These are phyloP conservation scores for Cranoglanis bouderius DNA, from an alignment of 2,113 vertebrate species.

Conservation along the genomic window DNA sequence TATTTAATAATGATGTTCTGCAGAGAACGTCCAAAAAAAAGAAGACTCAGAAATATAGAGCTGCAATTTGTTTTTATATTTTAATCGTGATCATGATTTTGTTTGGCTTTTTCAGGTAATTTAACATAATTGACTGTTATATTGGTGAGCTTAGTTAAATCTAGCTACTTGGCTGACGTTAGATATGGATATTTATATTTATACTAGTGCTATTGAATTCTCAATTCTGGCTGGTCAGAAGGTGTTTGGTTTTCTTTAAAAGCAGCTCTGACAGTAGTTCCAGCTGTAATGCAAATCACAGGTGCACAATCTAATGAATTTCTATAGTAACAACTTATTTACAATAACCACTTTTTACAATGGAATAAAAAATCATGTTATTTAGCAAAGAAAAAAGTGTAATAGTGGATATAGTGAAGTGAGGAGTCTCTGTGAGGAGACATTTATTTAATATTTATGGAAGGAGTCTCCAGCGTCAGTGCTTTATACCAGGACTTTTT, in stretches of 20 bases:
- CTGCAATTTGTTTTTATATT: background rate
- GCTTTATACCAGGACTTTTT: background rate
- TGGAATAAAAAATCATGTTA: no score
- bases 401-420: background rate
- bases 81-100: background rate
- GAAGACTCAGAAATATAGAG: background rate
- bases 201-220: background rate
- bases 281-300: background rate
- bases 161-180: background rate
- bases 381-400: background rate
- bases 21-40: background rate
- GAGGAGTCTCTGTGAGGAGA: background rate
- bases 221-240: background rate
- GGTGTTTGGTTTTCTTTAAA: background rate
- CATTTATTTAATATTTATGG: no score
- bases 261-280: background rate
- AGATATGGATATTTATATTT: background rate
- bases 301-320: background rate
- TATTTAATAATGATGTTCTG: background rate
- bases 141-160: background rate
- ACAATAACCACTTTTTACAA: background rate
- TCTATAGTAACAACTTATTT: background rate
- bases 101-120: background rate
- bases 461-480: background rate
- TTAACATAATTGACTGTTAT: background rate